phyloP scores from a whole-genome alignment of 2,113 vertebrate species.

The Cyprinus carpio region DNA sequence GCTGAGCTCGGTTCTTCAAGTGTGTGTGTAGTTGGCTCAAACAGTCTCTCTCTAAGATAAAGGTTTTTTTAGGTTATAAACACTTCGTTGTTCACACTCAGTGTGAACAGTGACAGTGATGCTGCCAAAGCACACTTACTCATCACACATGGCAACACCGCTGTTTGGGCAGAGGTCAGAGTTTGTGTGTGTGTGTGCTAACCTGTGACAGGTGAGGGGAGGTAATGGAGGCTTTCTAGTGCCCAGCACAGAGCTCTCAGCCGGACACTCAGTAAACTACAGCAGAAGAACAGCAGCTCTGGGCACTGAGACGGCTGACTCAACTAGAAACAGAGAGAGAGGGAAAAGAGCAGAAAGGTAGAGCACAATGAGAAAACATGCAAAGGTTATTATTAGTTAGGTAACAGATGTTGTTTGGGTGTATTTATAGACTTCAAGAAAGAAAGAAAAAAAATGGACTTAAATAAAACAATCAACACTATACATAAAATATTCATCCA shows the following conservation, averaged over 20 bases:
- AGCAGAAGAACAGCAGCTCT: slow-evolving; percentile 85
- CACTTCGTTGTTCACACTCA: neutral
- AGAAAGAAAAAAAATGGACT: slow-evolving; percentile 8
- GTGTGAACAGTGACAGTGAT: neutral
- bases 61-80: neutral
- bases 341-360: neutral
- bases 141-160: slow-evolving; percentile 1
- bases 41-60: slow-evolving; percentile 71
- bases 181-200: slow-evolving; percentile 15
- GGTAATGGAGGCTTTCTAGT: slow-evolving; percentile 66
- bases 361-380: slow-evolving; percentile 14
- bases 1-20: slow-evolving; percentile 74
- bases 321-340: slow-evolving; percentile 71
- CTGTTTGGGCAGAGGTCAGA: slow-evolving; percentile 21
- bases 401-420: neutral
- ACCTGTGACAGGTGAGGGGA: slow-evolving; percentile 63
- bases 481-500: no score
- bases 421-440: neutral
- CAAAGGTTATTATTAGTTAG: neutral
- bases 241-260: slow-evolving; percentile 77
- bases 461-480: no score
- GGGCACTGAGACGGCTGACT: slow-evolving; percentile 78
- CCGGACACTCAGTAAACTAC: slow-evolving; percentile 81
- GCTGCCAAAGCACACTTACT: neutral
- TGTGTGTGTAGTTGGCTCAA: slow-evolving; percentile 74